Conservation (phyloP, 2,797 vertebrate species). For the Argentina silus region DNA sequence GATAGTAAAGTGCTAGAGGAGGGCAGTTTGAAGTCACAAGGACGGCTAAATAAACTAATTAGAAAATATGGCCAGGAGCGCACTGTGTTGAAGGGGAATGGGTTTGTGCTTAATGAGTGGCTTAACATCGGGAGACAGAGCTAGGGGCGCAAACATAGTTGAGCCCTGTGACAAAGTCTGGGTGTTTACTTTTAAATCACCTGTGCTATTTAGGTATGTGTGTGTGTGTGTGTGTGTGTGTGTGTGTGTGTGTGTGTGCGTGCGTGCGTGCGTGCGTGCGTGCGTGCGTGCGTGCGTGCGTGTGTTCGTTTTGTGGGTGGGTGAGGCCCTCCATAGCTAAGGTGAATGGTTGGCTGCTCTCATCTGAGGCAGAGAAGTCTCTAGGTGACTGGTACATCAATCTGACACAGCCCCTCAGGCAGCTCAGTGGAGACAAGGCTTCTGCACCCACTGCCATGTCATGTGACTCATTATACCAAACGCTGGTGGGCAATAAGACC, state of each 20-base stretch:
- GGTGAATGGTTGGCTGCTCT: constrained; percentile 70
- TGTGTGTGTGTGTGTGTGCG: constrained; percentile 36
- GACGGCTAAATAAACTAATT: constrained; percentile 80
- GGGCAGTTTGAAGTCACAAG: constrained; percentile 68
- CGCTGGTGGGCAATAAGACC: constrained; percentile 57
- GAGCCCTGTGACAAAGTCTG: constrained; percentile 61
- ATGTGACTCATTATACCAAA: constrained; percentile 70
- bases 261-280: constrained; percentile 30
- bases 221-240: constrained; percentile 18
- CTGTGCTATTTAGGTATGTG: constrained; percentile 66
- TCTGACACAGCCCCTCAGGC: constrained; percentile 77
- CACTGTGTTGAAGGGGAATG: constrained; percentile 76
- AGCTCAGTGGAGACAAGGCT: constrained; percentile 69
- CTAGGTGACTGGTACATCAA: constrained; percentile 77
- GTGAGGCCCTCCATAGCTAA: constrained; percentile 49
- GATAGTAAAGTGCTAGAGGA: constrained; percentile 58
- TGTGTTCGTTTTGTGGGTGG: constrained; percentile 40
- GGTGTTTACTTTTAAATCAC: constrained; percentile 69
- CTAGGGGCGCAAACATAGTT: constrained; percentile 63
- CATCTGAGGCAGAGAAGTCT: constrained; percentile 68
- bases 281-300: constrained; percentile 19
- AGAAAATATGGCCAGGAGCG: constrained; percentile 74
- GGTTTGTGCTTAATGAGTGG: constrained; percentile 76
- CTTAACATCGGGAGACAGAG: constrained; percentile 76
- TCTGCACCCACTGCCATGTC: constrained; percentile 60